Base-by-base conservation (phyloP, 2,888 invertebrate genomes). In the Entomobrya proxima region DNA sequence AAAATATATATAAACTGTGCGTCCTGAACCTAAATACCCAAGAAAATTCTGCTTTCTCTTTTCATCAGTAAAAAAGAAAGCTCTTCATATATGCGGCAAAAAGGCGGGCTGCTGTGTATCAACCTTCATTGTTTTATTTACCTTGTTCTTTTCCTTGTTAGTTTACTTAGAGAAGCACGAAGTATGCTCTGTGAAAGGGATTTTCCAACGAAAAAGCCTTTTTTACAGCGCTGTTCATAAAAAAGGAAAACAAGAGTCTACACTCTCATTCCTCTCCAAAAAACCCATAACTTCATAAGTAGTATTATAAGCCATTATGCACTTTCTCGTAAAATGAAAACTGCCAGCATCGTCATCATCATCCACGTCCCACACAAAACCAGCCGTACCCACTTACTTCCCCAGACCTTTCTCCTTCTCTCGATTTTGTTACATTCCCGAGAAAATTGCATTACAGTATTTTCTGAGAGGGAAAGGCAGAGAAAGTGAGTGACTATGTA, bases 71-170 rank as follows among this genome's bases (percentile, higher is more conserved):
- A 24, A 76, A 30, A 32, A n/a, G 32, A 21, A 74, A 24, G 21
- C 69, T 21, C 40, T 69, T 40, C 21, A 24, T 27, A 55, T 27
- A 55, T 11, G 21, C 50, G 37, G 6, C 32, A 32, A 24, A 24
- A 58, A 58, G 30, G 30, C 69, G 47, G 44, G 40, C 69, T 35
- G 35, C 58, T n/a, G 24, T 30, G 21, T 58, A 27, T 58, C 18
- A 40, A 18, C 6, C 78, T 69, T 74, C 44, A 74, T 81, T 81
- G 81, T 81, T 74, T 81, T 81, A 81, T 81, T 81, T 81, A 74
- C 81, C 81, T 52, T 69, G 27, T 64, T 64, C 47, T 30, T 30
- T 47, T 64, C 11, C 27, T 76, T 30, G 69, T 72, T 52, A 35
- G 32, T 80, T 40, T 72, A 55, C 24, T 69, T 80, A 40, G 47